phyloP scores from a whole-genome alignment of 1,140 invertebrate genomes.

The Chymomyza costata region DNA sequence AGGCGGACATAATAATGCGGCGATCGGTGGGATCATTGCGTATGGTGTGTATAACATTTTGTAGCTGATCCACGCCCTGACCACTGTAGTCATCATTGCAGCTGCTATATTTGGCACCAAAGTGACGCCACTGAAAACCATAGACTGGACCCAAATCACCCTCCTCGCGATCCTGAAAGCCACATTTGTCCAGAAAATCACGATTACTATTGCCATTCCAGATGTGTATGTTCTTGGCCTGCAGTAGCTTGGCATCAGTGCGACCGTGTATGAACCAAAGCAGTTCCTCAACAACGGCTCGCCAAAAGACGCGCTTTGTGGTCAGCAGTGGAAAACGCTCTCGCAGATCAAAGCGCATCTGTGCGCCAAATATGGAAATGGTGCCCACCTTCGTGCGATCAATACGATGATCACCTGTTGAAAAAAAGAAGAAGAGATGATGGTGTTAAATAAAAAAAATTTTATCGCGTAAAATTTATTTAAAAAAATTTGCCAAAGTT shows the following conservation, averaged over 20 bases:
- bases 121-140: constrained; percentile 99
- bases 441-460: background rate
- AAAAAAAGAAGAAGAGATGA: background rate
- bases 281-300: constrained; percentile 94
- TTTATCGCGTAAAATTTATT: no score
- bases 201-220: constrained; percentile 97
- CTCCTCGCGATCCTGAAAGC: constrained; percentile 90
- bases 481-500: no score
- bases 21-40: constrained; percentile 88
- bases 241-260: constrained; percentile 92
- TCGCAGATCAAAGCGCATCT: constrained; percentile 89
- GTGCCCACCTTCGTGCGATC: constrained; percentile 95
- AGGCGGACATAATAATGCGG: constrained; percentile 93
- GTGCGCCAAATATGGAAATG: constrained; percentile 91
- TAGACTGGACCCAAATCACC: constrained; percentile 98
- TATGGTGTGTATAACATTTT: constrained; percentile 87
- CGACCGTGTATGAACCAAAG: constrained; percentile 95
- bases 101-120: constrained; percentile 92
- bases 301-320: constrained; percentile 95
- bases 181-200: constrained; percentile 91
- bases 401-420: constrained; percentile 79
- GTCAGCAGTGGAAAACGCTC: constrained; percentile 96
- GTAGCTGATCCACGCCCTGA: constrained; percentile 93
- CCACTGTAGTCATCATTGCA: constrained; percentile 88
- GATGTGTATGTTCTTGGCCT: constrained; percentile 90